Conservation (phyloP, 2,797 vertebrate species). For the Sebastes itinus region DNA sequence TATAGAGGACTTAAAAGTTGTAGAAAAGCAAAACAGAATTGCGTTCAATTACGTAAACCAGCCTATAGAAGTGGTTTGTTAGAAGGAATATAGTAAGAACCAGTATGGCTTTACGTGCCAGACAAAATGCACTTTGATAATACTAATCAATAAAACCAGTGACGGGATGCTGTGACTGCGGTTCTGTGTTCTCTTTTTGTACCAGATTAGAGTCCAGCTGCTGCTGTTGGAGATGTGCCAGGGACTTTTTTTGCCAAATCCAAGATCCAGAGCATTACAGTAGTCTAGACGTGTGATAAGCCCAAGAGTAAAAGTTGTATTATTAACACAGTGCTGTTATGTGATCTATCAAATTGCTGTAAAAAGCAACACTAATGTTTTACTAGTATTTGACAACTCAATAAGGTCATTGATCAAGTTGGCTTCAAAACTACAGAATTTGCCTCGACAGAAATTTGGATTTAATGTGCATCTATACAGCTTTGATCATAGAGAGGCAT, state of each 20-base stretch:
- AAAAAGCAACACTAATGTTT: background rate
- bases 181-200: background rate
- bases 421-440: background rate
- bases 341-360: background rate
- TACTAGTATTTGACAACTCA: background rate
- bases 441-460: background rate
- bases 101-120: background rate
- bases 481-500: background rate
- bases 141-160: background rate
- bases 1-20: background rate
- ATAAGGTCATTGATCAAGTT: background rate
- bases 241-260: background rate
- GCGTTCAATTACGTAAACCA: background rate
- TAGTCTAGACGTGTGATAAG: background rate
- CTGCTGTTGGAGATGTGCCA: background rate
- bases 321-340: background rate
- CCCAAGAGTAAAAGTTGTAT: background rate
- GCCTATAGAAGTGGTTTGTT: background rate
- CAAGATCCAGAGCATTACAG: background rate
- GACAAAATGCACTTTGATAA: background rate
- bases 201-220: slow-evolving; percentile 14
- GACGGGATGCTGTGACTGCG: background rate
- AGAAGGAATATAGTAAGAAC: background rate
- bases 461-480: background rate
- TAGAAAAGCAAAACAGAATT: background rate